Conservation (phyloP, 2,113 vertebrate species). For the Ophiodon elongatus region DNA sequence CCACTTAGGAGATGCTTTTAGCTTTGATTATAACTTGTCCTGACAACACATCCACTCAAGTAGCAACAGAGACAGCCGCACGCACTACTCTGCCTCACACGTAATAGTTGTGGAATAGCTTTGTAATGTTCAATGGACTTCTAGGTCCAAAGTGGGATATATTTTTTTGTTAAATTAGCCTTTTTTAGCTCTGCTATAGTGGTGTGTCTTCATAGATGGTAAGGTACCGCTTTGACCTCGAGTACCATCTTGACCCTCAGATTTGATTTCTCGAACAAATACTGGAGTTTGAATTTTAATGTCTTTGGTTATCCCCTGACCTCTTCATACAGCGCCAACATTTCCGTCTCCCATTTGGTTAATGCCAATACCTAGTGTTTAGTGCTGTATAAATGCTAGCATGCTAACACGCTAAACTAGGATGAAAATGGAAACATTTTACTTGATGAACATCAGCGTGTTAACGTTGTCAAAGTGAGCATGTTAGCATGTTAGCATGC, state of each 20-base stretch:
- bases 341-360: not conserved
- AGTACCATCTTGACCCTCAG: not conserved
- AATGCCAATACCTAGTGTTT: not conserved
- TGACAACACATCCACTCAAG: not conserved
- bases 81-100: not conserved
- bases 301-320: not conserved
- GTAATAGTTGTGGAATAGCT: not conserved
- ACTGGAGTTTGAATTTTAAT: not conserved
- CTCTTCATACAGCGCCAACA: not conserved
- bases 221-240: not conserved
- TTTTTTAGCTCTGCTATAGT: not conserved
- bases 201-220: not conserved
- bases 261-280: not conserved
- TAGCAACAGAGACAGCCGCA: not conserved
- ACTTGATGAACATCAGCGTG: no score
- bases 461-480: not conserved
- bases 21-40: conserved; percentile 22
- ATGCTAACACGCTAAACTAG: not conserved
- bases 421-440: not conserved
- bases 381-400: not conserved
- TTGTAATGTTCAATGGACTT: not conserved
- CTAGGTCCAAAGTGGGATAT: not conserved
- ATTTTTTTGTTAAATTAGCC: not conserved
- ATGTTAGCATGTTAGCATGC: no score
- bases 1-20: conserved; percentile 20